Evolutionary conservation across 1,140 invertebrate genomes (phyloP), one percentile per base, ranked within the genome.

Genomic region (Cryptotermes secundus): DNA sequence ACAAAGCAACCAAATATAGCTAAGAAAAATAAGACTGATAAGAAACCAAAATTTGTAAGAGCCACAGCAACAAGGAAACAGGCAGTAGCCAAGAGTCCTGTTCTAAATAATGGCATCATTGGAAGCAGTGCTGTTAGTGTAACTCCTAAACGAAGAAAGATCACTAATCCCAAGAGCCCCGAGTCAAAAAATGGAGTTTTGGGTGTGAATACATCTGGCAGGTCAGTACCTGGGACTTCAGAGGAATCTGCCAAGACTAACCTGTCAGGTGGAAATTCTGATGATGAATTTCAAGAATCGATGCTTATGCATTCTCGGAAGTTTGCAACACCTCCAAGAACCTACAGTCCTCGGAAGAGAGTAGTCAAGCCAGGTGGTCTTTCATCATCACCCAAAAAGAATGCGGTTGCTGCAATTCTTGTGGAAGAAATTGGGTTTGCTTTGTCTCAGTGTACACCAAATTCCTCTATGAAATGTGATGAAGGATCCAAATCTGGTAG

Each of bases 401-500:
- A 72, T 72, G 59, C n/a, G n/a, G 59, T 72, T 31, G 59, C 59
- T 10, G 59, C 59, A 72, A 72, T 72, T 1, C 59, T 72, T 31
- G 59, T 72, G n/a, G 31, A 72, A 72, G 59, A 72, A 72, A 72
- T 72, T 31, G 59, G 59, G 14, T 10, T 72, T 72, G 31, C 59
- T 72, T 72, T 72, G 14, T 31, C 59, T n/a, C 26, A 72, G n/a
- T 72, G 59, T 31, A 72, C 26, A 7, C 59, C 26, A 72, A 72
- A 72, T n/a, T 24, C 83, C 36, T 35, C 85, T 53, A 3, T 42
- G 10, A 26, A 89, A 89, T 84, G 86, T 87, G 34, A 88, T 91
- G 88, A 92, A 92, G 86, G 81, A 24, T 34, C 84, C 93, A 93
- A 87, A 91, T n/a, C 42, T 24, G 34, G 45, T 49, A 22, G 45